These are phyloP conservation scores for Microtus richardsoni DNA, from an alignment of 2,113 vertebrate genomes.

Conservation along the genomic window DNA sequence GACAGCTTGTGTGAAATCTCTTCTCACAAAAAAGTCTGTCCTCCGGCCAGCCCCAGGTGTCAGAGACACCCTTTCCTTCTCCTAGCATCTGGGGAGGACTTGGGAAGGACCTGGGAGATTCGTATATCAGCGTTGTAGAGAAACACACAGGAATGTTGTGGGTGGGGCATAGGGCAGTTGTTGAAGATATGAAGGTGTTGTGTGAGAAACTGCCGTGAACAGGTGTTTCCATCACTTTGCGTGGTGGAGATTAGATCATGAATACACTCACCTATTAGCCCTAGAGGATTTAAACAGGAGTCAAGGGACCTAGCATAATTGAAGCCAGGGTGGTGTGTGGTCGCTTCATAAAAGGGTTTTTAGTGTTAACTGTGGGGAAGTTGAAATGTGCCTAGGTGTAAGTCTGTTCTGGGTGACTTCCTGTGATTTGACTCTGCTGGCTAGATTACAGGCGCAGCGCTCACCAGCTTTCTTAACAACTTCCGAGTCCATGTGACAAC, in stretches of 20 bases:
- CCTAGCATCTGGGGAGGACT: neutral
- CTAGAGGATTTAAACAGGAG: neutral
- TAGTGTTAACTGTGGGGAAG: neutral
- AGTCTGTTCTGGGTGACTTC: neutral
- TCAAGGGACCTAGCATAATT: neutral
- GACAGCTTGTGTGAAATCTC: neutral
- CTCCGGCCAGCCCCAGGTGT: neutral
- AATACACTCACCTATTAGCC: neutral
- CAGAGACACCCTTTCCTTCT: neutral
- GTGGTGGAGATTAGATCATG: neutral
- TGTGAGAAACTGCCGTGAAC: neutral
- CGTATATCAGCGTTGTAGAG: neutral
- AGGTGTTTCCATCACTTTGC: slow-evolving; percentile 30
- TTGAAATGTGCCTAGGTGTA: neutral
- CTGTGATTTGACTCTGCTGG: neutral
- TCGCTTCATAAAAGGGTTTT: neutral
- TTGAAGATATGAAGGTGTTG: neutral
- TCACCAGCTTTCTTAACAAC: neutral
- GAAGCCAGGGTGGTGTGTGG: neutral
- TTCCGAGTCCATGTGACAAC: neutral
- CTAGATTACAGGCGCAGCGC: neutral
- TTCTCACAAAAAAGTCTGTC: neutral
- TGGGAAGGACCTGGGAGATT: neutral
- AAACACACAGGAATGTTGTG: neutral
- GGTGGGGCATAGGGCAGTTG: neutral